phyloP scores from a whole-genome alignment of 2,888 invertebrate genomes.

The Prenolepis imparis region DNA sequence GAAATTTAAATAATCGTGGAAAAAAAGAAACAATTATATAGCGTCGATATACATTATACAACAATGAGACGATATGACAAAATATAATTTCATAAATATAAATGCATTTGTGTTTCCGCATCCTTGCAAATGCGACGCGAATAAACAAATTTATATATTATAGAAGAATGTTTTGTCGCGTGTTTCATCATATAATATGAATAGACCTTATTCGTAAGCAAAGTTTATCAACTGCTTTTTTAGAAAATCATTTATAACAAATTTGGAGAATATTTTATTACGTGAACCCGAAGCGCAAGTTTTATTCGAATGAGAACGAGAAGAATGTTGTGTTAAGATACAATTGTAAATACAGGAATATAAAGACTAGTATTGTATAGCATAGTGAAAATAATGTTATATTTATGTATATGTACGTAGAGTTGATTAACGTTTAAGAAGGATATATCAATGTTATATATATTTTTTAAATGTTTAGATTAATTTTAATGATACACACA shows the following conservation, averaged over 20 bases:
- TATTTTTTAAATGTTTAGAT: conserved; percentile 66
- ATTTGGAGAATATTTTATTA: conserved; percentile 62
- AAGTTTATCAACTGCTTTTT: conserved; percentile 21
- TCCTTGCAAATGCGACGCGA: background rate
- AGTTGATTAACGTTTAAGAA: conserved; percentile 66
- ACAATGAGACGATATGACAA: background rate
- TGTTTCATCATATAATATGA: background rate
- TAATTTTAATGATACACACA: conserved; percentile 38
- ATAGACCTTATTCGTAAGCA: background rate
- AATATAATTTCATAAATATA: background rate
- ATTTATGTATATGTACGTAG: conserved; percentile 72
- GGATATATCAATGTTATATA: conserved; percentile 62
- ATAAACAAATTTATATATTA: background rate
- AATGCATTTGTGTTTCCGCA: background rate
- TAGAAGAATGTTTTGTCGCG: background rate
- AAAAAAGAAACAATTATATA: background rate
- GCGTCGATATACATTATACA: background rate
- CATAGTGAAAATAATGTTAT: conserved; percentile 62
- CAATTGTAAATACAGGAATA: conserved; percentile 80
- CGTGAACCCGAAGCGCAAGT: conserved; percentile 39
- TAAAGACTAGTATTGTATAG: conserved; percentile 64
- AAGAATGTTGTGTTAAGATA: conserved; percentile 69
- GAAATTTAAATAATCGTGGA: background rate
- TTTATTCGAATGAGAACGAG: conserved; percentile 55
- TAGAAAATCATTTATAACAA: conserved; percentile 48